Conservation (phyloP, 1,140 invertebrate species). For the Ylistrum balloti region DNA sequence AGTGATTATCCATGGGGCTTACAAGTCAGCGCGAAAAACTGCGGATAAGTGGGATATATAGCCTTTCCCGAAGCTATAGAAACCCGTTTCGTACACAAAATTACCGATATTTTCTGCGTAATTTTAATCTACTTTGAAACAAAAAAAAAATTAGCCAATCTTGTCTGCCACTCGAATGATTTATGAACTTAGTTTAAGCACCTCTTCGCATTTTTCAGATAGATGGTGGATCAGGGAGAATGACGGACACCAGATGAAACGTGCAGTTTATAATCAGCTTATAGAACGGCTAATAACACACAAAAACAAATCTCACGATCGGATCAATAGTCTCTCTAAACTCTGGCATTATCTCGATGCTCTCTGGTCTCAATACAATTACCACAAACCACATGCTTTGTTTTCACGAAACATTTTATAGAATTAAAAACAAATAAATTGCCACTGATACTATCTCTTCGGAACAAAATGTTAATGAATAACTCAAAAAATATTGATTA, state of each 20-base stretch:
- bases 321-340: neutral
- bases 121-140: slow-evolving; percentile 40
- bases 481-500: too few species aligned
- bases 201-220: slow-evolving; percentile 38
- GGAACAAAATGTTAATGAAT: too few species aligned
- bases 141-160: slow-evolving; percentile 32
- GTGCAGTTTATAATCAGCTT: slow-evolving; percentile 27
- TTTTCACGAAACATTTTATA: neutral
- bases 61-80: neutral
- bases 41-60: neutral
- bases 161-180: neutral
- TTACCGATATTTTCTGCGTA: slow-evolving; percentile 27
- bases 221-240: neutral
- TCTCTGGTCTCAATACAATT: neutral
- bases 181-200: slow-evolving; percentile 35
- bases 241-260: slow-evolving; percentile 31
- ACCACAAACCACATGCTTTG: neutral
- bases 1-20: slow-evolving; percentile 31
- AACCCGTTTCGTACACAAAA: neutral
- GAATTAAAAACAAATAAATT: neutral
- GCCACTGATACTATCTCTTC: neutral
- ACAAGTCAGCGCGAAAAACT: neutral
- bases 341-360: neutral
- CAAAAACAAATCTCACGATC: neutral
- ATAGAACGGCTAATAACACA: slow-evolving; percentile 13